phyloP scores from a whole-genome alignment of 2,113 vertebrate genomes.

The Lepidothrix coronata region DNA sequence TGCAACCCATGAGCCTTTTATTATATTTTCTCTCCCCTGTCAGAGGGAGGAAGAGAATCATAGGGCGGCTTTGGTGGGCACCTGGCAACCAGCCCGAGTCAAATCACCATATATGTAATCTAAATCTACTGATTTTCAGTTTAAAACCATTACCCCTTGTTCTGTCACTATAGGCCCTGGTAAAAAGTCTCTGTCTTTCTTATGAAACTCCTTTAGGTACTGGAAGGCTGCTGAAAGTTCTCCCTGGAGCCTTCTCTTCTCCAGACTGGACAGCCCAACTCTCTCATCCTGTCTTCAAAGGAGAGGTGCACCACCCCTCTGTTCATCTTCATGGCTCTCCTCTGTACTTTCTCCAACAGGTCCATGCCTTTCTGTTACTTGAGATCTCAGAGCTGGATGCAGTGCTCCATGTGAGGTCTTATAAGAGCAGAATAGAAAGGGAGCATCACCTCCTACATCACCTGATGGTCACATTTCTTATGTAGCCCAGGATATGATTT shows the following conservation, averaged over 20 bases:
- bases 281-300: neutral
- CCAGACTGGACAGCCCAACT: neutral
- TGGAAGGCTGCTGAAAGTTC: neutral
- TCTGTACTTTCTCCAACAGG: neutral
- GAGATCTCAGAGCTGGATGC: neutral
- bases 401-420: neutral
- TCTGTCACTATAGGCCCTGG: neutral
- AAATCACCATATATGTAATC: neutral
- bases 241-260: neutral
- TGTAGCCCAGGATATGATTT: neutral
- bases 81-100: neutral
- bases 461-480: neutral
- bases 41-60: neutral
- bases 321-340: neutral
- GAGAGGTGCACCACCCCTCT: neutral
- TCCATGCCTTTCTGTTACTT: neutral
- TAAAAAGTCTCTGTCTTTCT: neutral
- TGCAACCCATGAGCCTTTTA: neutral
- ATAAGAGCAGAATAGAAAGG: neutral
- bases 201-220: neutral
- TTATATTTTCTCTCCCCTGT: neutral
- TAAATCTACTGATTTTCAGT: neutral
- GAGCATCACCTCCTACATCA: neutral
- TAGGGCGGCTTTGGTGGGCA: neutral
- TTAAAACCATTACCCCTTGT: neutral